Evolutionary conservation across 2,888 invertebrate species (phyloP).

Genomic region (Minunthozetes semirufus): DNA sequence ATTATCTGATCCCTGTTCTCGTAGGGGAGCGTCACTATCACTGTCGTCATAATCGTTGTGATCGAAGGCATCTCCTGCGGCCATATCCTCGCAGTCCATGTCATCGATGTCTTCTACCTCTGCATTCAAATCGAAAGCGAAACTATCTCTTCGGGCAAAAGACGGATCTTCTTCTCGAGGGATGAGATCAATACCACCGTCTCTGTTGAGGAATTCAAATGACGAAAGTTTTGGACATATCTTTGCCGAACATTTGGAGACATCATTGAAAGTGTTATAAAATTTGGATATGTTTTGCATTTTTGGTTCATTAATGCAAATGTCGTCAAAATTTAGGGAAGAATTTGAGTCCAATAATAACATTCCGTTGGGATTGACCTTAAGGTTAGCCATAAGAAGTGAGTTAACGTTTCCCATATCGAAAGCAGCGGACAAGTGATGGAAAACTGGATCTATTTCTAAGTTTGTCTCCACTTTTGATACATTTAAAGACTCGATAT

Average conservation of each 20-base stretch:
- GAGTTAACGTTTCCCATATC: slow-evolving; percentile 38
- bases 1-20: neutral
- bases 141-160: slow-evolving; percentile 5
- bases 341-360: slow-evolving; percentile 34
- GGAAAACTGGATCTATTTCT: slow-evolving; percentile 37
- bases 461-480: slow-evolving; percentile 31
- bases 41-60: neutral
- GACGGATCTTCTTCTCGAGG: slow-evolving; percentile 27
- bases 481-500: slow-evolving; percentile 32
- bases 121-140: slow-evolving; percentile 32
- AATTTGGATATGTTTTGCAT: neutral
- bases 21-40: neutral
- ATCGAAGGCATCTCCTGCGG: neutral
- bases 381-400: slow-evolving; percentile 35
- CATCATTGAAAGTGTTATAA: neutral
- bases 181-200: slow-evolving; percentile 11
- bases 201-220: slow-evolving; percentile 34
- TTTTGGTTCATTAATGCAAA: neutral
- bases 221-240: slow-evolving; percentile 19
- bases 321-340: slow-evolving; percentile 26
- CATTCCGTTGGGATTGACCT: slow-evolving; percentile 10
- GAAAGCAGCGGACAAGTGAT: slow-evolving; percentile 33
- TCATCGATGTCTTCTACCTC: slow-evolving; percentile 32
- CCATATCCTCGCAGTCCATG: slow-evolving; percentile 12
- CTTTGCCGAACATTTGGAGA: neutral